Percentiles rank a stretch among this genome's conserved stretches.
phyloP scores from a whole-genome alignment of 1,140 invertebrate species.

The Planococcus citri region DNA sequence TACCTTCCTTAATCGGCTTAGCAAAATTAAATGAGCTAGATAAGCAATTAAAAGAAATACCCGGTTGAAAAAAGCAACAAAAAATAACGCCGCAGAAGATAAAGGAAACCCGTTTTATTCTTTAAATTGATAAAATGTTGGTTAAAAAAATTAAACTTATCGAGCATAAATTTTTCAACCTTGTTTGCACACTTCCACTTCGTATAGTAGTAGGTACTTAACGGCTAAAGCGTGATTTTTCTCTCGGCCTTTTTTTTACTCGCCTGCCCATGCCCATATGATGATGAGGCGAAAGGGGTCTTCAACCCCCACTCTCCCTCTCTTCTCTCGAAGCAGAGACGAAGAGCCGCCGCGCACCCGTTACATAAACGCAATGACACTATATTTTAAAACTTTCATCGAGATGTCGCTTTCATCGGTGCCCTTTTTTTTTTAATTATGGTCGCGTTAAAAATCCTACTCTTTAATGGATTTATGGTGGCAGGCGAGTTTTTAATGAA shows the following conservation, averaged over 20 bases:
- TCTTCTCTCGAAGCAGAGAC: no score
- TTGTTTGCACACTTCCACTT: background rate
- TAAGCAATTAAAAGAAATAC: background rate
- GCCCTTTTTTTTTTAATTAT: background rate
- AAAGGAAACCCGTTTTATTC: background rate
- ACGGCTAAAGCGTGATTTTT: background rate
- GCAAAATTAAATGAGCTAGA: constrained; percentile 3
- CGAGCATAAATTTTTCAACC: background rate
- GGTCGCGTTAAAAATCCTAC: background rate
- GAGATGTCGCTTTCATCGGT: background rate
- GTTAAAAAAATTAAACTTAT: background rate
- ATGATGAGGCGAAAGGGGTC: no score
- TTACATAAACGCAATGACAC: no score
- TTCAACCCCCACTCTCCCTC: no score
- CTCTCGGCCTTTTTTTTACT: background rate
- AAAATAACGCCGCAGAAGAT: no score
- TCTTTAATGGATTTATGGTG: constrained; percentile 3
- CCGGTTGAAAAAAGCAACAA: no score
- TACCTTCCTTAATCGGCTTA: background rate
- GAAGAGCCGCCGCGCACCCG: no score
- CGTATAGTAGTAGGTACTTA: no score
- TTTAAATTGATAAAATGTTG: background rate
- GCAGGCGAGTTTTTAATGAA: background rate
- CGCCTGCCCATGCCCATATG: no score
- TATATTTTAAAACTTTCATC: background rate